Conservation (phyloP, 2,113 vertebrate species). For the Uria aalge region DNA sequence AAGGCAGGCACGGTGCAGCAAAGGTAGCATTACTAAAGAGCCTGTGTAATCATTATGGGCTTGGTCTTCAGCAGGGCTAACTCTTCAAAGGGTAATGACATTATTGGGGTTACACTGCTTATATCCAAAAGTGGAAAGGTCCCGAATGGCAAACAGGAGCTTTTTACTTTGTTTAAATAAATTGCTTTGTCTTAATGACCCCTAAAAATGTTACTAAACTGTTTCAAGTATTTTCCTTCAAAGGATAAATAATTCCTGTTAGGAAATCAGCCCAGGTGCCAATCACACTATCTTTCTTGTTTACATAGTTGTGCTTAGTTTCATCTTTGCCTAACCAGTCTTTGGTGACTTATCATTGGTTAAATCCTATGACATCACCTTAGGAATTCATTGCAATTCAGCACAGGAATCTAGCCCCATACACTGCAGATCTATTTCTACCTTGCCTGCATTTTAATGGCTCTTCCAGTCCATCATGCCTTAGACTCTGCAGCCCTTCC, state of each 20-base stretch:
- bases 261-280: neutral
- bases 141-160: neutral
- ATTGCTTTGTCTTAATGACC: neutral
- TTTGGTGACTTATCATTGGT: neutral
- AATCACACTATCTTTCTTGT: neutral
- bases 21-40: neutral
- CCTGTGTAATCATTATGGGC: rapidly evolving
- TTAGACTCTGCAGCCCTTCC: neutral
- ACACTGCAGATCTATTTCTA: neutral
- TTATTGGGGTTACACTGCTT: neutral
- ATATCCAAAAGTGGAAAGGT: neutral
- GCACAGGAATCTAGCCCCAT: neutral
- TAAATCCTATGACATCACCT: neutral
- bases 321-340: neutral
- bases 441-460: neutral
- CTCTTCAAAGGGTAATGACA: neutral
- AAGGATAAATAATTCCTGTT: neutral
- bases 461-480: neutral
- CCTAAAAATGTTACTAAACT: neutral
- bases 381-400: neutral
- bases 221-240: neutral
- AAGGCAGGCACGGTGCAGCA: neutral
- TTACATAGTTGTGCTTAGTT: neutral
- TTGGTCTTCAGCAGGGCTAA: neutral
- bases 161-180: neutral